A percentile compares a stretch with the other conserved stretches of the same genome.
These are phyloP conservation scores for Lateolabrax maculatus DNA, from an alignment of 2,797 vertebrate genomes.

Conservation along the genomic window DNA sequence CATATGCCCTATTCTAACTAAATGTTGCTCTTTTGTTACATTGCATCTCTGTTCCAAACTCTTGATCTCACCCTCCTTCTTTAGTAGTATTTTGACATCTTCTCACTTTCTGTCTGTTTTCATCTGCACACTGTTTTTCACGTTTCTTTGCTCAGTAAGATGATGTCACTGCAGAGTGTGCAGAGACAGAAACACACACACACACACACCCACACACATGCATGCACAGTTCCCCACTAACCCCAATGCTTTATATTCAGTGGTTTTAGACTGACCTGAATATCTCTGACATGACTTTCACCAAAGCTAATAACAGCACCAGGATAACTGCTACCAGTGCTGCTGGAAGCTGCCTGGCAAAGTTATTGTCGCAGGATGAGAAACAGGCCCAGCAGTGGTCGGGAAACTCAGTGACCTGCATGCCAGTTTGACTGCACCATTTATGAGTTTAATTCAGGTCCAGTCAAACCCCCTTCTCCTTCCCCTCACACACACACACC, in stretches of 20 bases:
- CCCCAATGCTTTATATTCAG: constrained; percentile 68
- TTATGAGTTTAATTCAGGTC: constrained; percentile 76
- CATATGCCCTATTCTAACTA: not conserved
- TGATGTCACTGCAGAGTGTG: constrained; percentile 71
- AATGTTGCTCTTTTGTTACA: not conserved
- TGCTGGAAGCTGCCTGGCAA: constrained; percentile 77
- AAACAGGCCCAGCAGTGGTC: constrained; percentile 74
- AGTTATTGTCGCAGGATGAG: constrained; percentile 78
- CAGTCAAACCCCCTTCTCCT: constrained; percentile 41
- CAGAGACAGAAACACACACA: constrained; percentile 37
- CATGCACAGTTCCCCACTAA: constrained; percentile 53
- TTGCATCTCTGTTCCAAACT: not conserved
- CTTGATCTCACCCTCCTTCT: not conserved
- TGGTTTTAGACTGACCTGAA: constrained; percentile 80
- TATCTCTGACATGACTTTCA: constrained; percentile 81
- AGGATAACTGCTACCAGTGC: constrained; percentile 74
- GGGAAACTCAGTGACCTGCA: constrained; percentile 78
- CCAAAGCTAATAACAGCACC: constrained; percentile 79
- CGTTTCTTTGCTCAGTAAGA: constrained; percentile 27
- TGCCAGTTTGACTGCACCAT: constrained; percentile 76
- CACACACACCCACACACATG: constrained; percentile 30
- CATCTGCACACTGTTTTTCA: constrained; percentile 28
- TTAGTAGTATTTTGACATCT: constrained; percentile 26
- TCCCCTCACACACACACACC: constrained; percentile 43
- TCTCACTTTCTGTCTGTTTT: constrained; percentile 34